Conservation (phyloP, 1,140 invertebrate species). For the Neodiprion virginianus region DNA sequence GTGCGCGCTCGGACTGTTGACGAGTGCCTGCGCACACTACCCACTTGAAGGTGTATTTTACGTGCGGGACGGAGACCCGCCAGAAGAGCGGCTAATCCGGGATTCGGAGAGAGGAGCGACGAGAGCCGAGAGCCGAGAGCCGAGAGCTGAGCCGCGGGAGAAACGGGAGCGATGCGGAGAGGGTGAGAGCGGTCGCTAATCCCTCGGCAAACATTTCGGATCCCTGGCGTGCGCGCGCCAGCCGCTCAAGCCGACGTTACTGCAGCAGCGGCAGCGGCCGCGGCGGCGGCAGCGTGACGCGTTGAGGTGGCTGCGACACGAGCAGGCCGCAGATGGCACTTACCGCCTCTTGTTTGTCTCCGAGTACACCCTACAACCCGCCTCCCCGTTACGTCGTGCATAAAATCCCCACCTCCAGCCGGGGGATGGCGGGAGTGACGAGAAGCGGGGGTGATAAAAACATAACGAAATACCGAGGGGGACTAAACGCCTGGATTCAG, state of each 20-base stretch:
- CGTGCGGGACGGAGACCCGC: background rate
- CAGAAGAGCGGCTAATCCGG: background rate
- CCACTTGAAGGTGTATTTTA: background rate
- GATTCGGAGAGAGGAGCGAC: background rate
- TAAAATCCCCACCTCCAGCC: conserved; percentile 14
- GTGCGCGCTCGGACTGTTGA: too few relatives aligned
- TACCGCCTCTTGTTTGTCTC: conserved; percentile 38
- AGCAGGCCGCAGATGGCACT: conserved; percentile 32
- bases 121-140: conserved; percentile 8
- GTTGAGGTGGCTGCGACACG: conserved; percentile 40
- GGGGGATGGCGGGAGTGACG: background rate
- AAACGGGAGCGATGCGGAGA: conserved; percentile 14
- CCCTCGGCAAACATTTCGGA: conserved; percentile 22
- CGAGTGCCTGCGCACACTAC: too few relatives aligned
- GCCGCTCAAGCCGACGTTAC: conserved; percentile 24
- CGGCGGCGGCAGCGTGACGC: conserved; percentile 41
- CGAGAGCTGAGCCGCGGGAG: conserved; percentile 11
- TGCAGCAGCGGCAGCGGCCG: conserved; percentile 38
- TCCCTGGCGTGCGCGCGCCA: conserved; percentile 20
- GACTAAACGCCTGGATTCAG: too few relatives aligned
- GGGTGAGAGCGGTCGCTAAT: conserved; percentile 19
- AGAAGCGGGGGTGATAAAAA: background rate
- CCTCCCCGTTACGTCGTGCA: background rate
- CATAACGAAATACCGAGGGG: too few relatives aligned
- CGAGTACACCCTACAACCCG: conserved; percentile 22